Conservation (phyloP, 2,888 invertebrate genomes). For the Neoascia interrupta region DNA sequence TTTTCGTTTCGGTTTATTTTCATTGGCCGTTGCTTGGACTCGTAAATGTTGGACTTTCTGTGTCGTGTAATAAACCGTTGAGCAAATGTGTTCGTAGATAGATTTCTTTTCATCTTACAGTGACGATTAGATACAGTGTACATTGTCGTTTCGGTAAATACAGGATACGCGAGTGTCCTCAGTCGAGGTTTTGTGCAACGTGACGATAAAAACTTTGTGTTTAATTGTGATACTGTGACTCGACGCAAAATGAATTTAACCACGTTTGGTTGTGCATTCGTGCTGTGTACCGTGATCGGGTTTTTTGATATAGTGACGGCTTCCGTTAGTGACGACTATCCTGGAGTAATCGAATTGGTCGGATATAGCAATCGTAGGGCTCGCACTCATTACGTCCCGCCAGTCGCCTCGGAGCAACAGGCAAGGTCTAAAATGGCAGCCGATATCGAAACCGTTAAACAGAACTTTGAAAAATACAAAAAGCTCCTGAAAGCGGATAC, state of each 20-base stretch:
- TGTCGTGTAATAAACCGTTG: neutral
- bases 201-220: conserved; percentile 13
- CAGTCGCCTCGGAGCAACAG: conserved; percentile 61
- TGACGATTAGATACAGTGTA: neutral
- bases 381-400: conserved; percentile 75
- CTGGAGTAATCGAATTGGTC: conserved; percentile 78
- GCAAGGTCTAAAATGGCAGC: conserved; percentile 77
- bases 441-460: conserved; percentile 78
- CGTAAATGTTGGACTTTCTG: conserved; percentile 13
- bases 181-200: conserved; percentile 13
- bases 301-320: conserved; percentile 24
- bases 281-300: conserved; percentile 40
- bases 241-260: conserved; percentile 25
- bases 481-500: conserved; percentile 77
- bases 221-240: no score
- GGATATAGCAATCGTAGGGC: conserved; percentile 78
- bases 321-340: conserved; percentile 73
- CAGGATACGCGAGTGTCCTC: conserved; percentile 17
- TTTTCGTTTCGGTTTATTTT: neutral
- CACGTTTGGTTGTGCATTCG: conserved; percentile 36
- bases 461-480: conserved; percentile 78
- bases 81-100: neutral
- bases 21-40: neutral
- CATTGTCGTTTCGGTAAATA: conserved; percentile 15
- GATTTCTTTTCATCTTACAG: no score